phyloP scores from a whole-genome alignment of 2,113 vertebrate genomes.

The Gobiocypris rarus region DNA sequence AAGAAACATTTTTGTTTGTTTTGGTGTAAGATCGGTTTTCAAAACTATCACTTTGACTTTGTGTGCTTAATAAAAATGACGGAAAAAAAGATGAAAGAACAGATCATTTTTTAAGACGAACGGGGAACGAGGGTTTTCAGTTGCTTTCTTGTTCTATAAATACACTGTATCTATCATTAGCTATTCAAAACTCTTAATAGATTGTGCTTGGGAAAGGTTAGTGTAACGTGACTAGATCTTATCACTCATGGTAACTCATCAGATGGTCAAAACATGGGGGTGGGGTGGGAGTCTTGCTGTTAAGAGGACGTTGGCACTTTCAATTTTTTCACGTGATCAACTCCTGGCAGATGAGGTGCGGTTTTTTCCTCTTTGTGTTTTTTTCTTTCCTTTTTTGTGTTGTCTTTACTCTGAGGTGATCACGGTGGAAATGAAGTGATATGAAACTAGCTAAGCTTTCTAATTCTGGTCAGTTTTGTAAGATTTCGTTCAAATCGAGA shows the following conservation, averaged over 20 bases:
- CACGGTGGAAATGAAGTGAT: conserved; percentile 55
- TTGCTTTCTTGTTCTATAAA: conserved; percentile 77
- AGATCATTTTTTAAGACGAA: conserved; percentile 63
- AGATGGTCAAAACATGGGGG: conserved; percentile 83
- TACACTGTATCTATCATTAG: conserved; percentile 92
- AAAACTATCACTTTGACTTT: conserved; percentile 86
- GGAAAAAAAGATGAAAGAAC: conserved; percentile 70
- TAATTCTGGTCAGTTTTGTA: conserved; percentile 21
- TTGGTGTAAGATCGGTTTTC: conserved; percentile 85
- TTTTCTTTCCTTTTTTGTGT: conserved; percentile 57
- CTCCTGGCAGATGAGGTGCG: conserved; percentile 87
- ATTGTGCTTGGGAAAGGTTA: conserved; percentile 91
- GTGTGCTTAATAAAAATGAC: conserved; percentile 84
- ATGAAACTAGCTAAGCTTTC: conserved; percentile 64
- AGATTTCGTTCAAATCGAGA: conserved; percentile 35
- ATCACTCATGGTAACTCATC: conserved; percentile 86
- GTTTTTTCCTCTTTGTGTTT: conserved; percentile 67
- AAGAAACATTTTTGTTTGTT: conserved; percentile 64
- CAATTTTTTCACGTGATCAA: conserved; percentile 79
- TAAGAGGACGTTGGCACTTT: conserved; percentile 84
- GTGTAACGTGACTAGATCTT: conserved; percentile 87
- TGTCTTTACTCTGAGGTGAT: conserved; percentile 57
- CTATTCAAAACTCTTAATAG: conserved; percentile 88
- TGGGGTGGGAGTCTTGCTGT: conserved; percentile 80
- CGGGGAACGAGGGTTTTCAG: conserved; percentile 72